Evolutionary conservation across 2,797 vertebrate genomes (phyloP), one percentile per base, ranked within the genome.

Genomic region (Lates japonicus): DNA sequence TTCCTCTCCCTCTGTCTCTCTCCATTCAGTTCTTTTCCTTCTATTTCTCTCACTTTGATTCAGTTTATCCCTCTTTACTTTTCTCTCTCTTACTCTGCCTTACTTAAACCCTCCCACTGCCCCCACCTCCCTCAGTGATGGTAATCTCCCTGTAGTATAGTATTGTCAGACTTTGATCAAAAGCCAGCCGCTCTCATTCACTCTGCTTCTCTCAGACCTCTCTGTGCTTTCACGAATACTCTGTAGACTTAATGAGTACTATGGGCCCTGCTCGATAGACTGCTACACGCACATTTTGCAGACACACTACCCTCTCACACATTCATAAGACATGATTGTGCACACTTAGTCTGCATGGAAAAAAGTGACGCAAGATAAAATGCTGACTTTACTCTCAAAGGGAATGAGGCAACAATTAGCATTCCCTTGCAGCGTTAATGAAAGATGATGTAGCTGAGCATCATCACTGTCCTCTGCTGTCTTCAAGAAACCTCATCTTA

Each of bases 111-210:
- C 61, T 17, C 81, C 73, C 72, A 17, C 46, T 37, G 4, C 58
- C 48, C 77, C 65, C 66, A 14, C 78, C 69, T 54, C 85, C 80
- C 73, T 62, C 60, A 52, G 59, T 63, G 81, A 87, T 87, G 82
- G n/a, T 88, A 76, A 85, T 89, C 80, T 90, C 90, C 84, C 84
- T 37, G 74, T 86, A 74, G 88, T 87, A 71, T 74, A 57, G 72
- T 61, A 69, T 76, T 74, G 87, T 89, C 82, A 87, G 86, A 84
- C 90, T 91, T 88, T 93, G 92, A 93, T 93, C 90, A 85, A 71
- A 86, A 70, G 70, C 83, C 74, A 68, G 82, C 77, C 10, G 31
- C 62, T 84, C 78, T 85, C 76, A 75, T 83, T 90, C 78, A 74
- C 76, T 74, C 58, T 70, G 82, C 73, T 39, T 83, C 80, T 84